phyloP scores from a whole-genome alignment of 1,140 invertebrate species.

The Homarus americanus region DNA sequence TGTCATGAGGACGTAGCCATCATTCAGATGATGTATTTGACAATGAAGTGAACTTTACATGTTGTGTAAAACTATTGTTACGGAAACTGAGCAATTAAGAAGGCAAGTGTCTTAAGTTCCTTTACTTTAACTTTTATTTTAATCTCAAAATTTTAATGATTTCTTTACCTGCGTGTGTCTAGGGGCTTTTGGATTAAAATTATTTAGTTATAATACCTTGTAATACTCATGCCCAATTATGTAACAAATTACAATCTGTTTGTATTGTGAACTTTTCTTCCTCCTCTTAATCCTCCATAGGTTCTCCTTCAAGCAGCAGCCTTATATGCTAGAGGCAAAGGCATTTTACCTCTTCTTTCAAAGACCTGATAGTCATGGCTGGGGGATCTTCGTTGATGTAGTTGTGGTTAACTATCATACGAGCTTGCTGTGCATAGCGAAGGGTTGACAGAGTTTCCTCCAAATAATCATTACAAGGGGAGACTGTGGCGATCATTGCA shows the following conservation, averaged over 20 bases:
- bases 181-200: no score
- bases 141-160: no score
- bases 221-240: no score
- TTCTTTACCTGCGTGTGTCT: no score
- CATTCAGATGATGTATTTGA: not conserved
- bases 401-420: slow-evolving; percentile 91
- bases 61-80: no score
- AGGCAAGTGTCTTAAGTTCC: no score
- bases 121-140: no score
- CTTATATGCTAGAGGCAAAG: slow-evolving; percentile 82
- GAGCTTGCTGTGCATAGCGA: slow-evolving; percentile 91
- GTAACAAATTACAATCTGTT: no score
- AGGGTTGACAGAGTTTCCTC: slow-evolving; percentile 92
- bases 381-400: slow-evolving; percentile 89
- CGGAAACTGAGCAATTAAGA: no score
- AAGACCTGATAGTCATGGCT: slow-evolving; percentile 82
- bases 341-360: slow-evolving; percentile 85
- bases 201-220: no score
- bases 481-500: slow-evolving; percentile 85
- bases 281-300: not conserved
- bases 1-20: not conserved
- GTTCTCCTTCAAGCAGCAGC: slow-evolving; percentile 76
- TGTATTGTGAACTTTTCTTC: no score
- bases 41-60: no score
- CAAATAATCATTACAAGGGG: slow-evolving; percentile 87